Conservation (phyloP, 1,140 invertebrate genomes). For the Saccostrea cuccullata region DNA sequence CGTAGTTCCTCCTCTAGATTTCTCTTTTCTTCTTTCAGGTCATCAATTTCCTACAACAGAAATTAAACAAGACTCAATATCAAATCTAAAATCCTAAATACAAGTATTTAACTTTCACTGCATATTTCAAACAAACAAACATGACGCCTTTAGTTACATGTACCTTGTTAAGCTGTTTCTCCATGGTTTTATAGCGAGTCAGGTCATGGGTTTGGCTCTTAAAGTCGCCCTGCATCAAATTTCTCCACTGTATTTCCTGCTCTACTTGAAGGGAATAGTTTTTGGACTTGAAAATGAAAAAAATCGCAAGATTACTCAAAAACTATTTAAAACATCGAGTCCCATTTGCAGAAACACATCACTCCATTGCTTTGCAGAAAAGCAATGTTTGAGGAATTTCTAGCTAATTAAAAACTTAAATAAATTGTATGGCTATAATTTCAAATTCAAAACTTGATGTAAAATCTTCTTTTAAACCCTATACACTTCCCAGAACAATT, state of each 20-base stretch:
- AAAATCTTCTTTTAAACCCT: too few relatives aligned
- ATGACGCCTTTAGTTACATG: constrained; percentile 57
- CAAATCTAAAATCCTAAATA: neutral
- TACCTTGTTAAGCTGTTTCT: constrained; percentile 84
- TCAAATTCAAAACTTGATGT: too few relatives aligned
- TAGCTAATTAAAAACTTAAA: neutral
- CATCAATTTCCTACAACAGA: constrained; percentile 83
- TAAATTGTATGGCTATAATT: neutral
- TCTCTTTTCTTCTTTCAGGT: constrained; percentile 85
- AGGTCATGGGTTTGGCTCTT: constrained; percentile 85
- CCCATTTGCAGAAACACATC: neutral
- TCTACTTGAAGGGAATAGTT: constrained; percentile 90
- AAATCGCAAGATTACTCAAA: neutral
- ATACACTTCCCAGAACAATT: too few relatives aligned
- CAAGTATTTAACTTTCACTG: neutral
- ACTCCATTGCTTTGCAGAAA: neutral
- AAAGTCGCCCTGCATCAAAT: constrained; percentile 86
- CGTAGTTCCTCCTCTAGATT: constrained; percentile 89
- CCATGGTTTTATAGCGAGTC: constrained; percentile 85
- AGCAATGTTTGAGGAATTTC: neutral
- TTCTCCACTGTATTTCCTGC: constrained; percentile 91
- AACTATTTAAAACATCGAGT: neutral
- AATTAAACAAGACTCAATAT: neutral
- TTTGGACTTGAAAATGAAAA: constrained; percentile 80
- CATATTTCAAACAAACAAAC: neutral